Base-by-base conservation (phyloP, 1,140 invertebrate genomes). In the Cataglyphis hispanica region DNA sequence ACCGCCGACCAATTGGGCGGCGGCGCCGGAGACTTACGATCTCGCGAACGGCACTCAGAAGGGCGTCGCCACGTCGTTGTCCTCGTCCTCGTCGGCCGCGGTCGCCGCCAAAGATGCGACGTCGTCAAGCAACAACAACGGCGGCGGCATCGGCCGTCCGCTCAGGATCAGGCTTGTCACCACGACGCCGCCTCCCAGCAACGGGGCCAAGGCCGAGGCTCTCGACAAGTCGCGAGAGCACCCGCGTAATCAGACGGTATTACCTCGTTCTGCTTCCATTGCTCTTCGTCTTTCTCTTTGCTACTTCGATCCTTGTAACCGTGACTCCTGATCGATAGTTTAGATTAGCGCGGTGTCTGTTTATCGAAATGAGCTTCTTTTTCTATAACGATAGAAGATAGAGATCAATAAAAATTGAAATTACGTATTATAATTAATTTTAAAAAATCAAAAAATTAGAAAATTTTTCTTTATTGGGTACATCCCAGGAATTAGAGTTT, bases 1-100 rank as follows among this genome's bases (percentile, higher is more conserved):
- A 25, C 75, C 88, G 16, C 77, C 90, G 50, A 88, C 81, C 2
- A 93, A 92, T 56, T 93, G 93, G 93, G 90, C 91, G 46, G 93
- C 67, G 72, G 70, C 74, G 25, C n/a, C 84, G 92, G 94, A 90
- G 70, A 92, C 74, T 78, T 91, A 74, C 90, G 83, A 85, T 27
- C 58, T 86, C 2, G 40, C 56, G 5, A 90, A 89, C 37, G 89
- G 89, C 5, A 89, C 88, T 2, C 88, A 90, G 16, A 89, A 87
- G 37, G 88, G 83, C 40, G 86, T 61, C 53, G 50, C 67, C 2
- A 43, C 60, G 8, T 86, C 88, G 31, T 31, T 58, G 0, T 37
- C 78, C 13, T 86, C 75, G 43, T 46, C 43, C 2, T 46, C 43
- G 40, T 8, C 13, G 43, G 61, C 74, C 13, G 76, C 63, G 7